Evolutionary conservation across 2,888 invertebrate species (phyloP), one percentile per base, ranked within the genome.

Genomic region (Tetragonula carbonaria): DNA sequence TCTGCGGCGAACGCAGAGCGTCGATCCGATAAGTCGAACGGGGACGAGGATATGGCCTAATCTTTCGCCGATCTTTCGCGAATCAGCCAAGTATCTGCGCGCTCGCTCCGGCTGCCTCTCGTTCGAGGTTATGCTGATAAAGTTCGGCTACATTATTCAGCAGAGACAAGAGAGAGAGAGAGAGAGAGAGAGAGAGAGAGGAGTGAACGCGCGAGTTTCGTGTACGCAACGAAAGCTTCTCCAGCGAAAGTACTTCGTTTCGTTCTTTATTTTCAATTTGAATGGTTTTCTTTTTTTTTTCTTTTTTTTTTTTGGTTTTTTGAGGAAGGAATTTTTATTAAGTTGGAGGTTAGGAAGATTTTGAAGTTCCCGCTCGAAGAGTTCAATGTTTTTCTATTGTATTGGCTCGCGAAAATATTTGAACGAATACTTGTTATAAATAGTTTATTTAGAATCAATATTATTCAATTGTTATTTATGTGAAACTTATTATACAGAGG

Each of bases 31-130:
- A 90, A 91, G 87, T 90, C 90, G 86, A 88, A 88, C 88, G 88
- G 88, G 89, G 91, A 88, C 88, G 90, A 90, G 91, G 90, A 90
- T 90, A 90, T 90, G 81, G 82, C 88, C 88, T 91, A 91, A 93
- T 93, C 93, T 92, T 87, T 90, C 88, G 88, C 86, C 90, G 90
- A 93, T 93, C 93, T 93, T 90, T 90, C 90, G 92, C 92, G 91
- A 92, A 91, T 91, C 91, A 91, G 91, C 91, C 91, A 91, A 92
- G 92, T 92, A 91, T 90, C 86, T 84, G 84, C 68, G 45, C 77
- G 75, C 80, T 76, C 82, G 57, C 57, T 65, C 33, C 18, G 67
- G 83, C 78, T 78, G 81, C 78, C 86, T 82, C 86, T 86, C 80
- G 80, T 79, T 80, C 91, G 90, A 88, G 88, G 90, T 91, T 93